Conservation (phyloP, 2,113 vertebrate genomes). For the Isurus oxyrinchus region DNA sequence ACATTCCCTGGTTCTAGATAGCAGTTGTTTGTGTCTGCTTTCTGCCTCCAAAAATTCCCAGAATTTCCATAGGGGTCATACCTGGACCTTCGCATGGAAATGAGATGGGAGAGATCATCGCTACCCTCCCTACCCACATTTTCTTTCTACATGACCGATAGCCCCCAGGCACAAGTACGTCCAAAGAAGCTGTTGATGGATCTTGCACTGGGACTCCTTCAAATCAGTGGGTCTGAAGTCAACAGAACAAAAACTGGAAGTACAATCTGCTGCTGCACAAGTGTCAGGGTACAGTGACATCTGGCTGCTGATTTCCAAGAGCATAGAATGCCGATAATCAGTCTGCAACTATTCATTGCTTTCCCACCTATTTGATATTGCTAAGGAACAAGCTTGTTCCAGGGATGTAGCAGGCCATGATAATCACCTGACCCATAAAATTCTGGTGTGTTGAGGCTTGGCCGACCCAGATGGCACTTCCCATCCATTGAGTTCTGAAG, state of each 20-base stretch:
- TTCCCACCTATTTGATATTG: not conserved
- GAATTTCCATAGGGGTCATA: not conserved
- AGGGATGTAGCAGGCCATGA: not conserved
- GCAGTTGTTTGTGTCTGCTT: not conserved
- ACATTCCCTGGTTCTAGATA: too few species aligned
- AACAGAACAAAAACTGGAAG: not conserved
- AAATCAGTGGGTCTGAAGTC: not conserved
- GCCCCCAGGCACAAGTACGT: not conserved
- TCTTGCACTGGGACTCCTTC: not conserved
- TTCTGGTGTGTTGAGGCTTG: not conserved
- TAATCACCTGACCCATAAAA: not conserved
- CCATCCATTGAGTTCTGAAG: too few species aligned
- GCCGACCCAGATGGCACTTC: not conserved
- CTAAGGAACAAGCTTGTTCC: not conserved
- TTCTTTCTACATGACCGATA: not conserved
- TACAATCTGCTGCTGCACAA: not conserved
- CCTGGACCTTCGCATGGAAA: not conserved
- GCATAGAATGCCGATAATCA: too few species aligned
- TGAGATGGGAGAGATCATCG: not conserved
- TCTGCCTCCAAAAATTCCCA: not conserved
- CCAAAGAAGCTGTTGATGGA: not conserved
- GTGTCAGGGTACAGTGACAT: not conserved
- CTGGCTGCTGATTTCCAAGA: not conserved
- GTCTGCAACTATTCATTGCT: not conserved
- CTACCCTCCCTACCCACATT: not conserved